Evolutionary conservation across 2,888 invertebrate species (phyloP), one percentile per base, ranked within the genome.

Genomic region (Linyphia triangularis): DNA sequence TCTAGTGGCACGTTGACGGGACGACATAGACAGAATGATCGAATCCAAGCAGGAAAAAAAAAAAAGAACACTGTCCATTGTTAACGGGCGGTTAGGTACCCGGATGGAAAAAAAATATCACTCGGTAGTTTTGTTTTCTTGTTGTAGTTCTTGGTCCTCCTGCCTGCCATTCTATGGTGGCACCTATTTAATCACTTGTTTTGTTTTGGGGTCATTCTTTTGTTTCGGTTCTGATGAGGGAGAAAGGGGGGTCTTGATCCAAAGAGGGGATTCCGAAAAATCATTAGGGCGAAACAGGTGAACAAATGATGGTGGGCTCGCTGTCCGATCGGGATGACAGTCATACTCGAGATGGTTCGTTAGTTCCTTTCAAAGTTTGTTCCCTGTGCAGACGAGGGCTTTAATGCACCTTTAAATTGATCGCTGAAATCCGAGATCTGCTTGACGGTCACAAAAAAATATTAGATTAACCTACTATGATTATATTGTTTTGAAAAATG

Each of bases 61-160:
- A 59, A 65, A 81, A 82, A 51, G 37, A 82, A 51, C 24, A 59
- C 24, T 40, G 51, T 24, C 70, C 82, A 82, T 82, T 82, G 82
- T 82, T 82, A 82, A 72, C 70, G 70, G 82, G n/a, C 69, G 40
- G 61, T 70, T 72, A 37, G 79, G 33, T 69, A 13, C 24, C 22
- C 40, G 22, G 37, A 59, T 40, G 24, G 59, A 72, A 43, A 70
- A 65, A 75, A 73, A 73, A 57, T 22, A 51, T 30, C 28, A 37
- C 30, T 22, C 13, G 40, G 69, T 24, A 26, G n/a, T 59, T 75
- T 75, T 77, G 19, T 37, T 77, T 43, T 75, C 43, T n/a, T 78
- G 61, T 16, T 22, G 69, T 28, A 51, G n/a, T 1, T 16, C 51
- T 6, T n/a, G n/a, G 13, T 51, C 51, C 51, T 51, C 4, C 51